A percentile compares a stretch with the other conserved stretches of the same genome.
phyloP scores from a whole-genome alignment of 1,140 invertebrate species.

The Eumeta japonica region DNA sequence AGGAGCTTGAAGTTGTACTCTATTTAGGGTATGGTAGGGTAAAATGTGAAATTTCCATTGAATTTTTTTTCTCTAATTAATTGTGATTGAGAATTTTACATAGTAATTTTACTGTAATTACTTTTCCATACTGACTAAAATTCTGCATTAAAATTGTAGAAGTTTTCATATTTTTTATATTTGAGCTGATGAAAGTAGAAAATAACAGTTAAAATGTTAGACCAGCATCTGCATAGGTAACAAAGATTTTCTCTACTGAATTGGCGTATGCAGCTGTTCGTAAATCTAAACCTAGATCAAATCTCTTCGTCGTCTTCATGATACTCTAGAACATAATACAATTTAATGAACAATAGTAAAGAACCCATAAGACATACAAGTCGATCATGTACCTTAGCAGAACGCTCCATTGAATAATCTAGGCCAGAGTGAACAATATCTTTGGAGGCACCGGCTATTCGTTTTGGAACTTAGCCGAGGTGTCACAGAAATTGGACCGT shows the following conservation, averaged over 20 bases:
- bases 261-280: constrained; percentile 98
- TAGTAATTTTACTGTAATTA: too few relatives aligned
- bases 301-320: constrained; percentile 96
- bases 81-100: too few relatives aligned
- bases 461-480: constrained; percentile 95
- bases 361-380: too few relatives aligned
- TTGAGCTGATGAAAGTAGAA: too few relatives aligned
- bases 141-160: too few relatives aligned
- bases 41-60: too few relatives aligned
- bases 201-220: constrained; percentile 93
- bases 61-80: too few relatives aligned
- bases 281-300: constrained; percentile 95
- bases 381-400: constrained; percentile 67
- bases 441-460: constrained; percentile 97
- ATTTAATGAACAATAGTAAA: too few relatives aligned
- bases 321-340: constrained; percentile 75
- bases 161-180: too few relatives aligned
- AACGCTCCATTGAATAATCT: constrained; percentile 99
- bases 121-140: too few relatives aligned
- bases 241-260: constrained; percentile 99
- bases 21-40: too few relatives aligned
- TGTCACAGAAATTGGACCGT: constrained; percentile 90
- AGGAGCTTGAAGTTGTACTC: too few relatives aligned
- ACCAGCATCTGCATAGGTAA: constrained; percentile 95
- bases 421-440: constrained; percentile 99